Percentiles rank a stretch among this genome's conserved stretches.
phyloP scores from a whole-genome alignment of 2,113 vertebrate genomes.

The Promerops cafer region DNA sequence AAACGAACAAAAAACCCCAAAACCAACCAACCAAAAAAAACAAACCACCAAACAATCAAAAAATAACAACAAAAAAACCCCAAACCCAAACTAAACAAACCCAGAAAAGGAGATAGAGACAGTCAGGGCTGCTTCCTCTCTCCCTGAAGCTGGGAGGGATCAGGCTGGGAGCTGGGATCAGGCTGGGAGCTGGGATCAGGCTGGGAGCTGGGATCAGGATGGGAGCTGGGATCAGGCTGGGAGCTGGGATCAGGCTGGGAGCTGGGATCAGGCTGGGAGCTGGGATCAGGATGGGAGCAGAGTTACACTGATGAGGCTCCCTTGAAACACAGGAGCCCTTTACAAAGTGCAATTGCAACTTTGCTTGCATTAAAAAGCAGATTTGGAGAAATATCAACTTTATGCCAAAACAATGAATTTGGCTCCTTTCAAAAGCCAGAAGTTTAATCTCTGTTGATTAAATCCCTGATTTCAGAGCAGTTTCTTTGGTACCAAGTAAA shows the following conservation, averaged over 20 bases:
- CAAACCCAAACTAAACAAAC: fast-evolving
- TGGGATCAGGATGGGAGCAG: neutral
- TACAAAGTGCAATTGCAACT: neutral
- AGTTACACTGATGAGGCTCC: fast-evolving
- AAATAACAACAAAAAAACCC: neutral
- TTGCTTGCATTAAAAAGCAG: neutral
- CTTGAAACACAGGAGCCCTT: neutral
- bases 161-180: neutral
- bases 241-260: no score
- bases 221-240: no score
- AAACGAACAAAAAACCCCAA: neutral
- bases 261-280: neutral
- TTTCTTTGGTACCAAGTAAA: neutral
- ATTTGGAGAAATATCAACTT: neutral
- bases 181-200: neutral
- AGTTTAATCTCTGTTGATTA: neutral
- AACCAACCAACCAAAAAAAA: neutral
- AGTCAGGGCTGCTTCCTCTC: neutral
- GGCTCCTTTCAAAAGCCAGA: neutral
- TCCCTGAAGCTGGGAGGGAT: neutral
- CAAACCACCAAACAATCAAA: no score
- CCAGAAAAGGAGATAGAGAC: neutral
- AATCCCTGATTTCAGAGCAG: neutral
- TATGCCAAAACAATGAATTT: neutral
- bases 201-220: neutral